A percentile compares a stretch with the other conserved stretches of the same genome.
phyloP scores from a whole-genome alignment of 2,113 vertebrate genomes.

The Lophotis ruficrista region DNA sequence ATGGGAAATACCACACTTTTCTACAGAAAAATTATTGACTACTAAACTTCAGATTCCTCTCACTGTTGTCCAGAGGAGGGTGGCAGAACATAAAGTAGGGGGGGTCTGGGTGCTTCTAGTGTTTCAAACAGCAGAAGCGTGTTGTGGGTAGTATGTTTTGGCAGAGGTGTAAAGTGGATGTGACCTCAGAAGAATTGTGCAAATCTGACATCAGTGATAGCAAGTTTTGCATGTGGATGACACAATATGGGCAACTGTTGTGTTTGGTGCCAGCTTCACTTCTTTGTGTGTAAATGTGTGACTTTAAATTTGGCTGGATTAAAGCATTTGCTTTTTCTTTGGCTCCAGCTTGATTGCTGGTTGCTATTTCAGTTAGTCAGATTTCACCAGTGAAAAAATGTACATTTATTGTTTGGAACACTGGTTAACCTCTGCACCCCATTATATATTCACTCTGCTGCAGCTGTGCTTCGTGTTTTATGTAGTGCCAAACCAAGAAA shows the following conservation, averaged over 20 bases:
- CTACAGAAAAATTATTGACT: background rate
- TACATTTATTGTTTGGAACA: background rate
- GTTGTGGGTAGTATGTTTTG: background rate
- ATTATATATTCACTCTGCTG: background rate
- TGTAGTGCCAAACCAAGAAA: background rate
- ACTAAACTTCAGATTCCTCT: background rate
- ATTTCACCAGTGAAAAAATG: background rate
- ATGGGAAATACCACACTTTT: background rate
- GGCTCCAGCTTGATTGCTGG: background rate
- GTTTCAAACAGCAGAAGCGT: background rate
- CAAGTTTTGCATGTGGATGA: background rate
- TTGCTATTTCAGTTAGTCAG: background rate
- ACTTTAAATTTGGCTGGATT: background rate
- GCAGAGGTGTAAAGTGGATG: background rate
- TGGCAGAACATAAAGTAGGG: background rate
- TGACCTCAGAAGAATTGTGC: background rate
- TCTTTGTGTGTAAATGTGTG: background rate
- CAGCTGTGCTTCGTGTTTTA: background rate
- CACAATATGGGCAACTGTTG: background rate
- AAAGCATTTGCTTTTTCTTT: background rate
- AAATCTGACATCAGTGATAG: background rate
- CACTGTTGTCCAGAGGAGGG: background rate
- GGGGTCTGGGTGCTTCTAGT: background rate
- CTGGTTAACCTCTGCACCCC: background rate
- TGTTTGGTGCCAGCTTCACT: background rate